phyloP scores from a whole-genome alignment of 2,113 vertebrate genomes.

The Diadophis punctatus region DNA sequence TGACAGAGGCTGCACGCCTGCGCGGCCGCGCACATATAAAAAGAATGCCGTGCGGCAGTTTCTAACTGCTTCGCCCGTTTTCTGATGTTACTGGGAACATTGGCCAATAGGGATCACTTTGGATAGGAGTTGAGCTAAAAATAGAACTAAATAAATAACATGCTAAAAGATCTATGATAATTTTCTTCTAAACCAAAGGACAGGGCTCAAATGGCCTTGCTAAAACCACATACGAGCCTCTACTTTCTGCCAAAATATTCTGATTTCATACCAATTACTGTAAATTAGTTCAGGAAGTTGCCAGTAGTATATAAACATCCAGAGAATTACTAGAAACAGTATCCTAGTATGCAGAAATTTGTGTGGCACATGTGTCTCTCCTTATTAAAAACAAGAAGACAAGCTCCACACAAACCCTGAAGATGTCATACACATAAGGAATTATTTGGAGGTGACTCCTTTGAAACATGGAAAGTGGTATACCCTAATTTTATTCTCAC shows the following conservation, averaged over 20 bases:
- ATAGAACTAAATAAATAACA: not conserved
- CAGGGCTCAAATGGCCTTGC: not conserved
- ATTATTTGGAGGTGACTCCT: not conserved
- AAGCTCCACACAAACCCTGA: not conserved
- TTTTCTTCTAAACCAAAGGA: not conserved
- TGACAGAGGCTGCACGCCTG: no score
- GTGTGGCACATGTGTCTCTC: not conserved
- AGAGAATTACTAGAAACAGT: not conserved
- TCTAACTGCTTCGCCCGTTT: no score
- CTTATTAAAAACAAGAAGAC: not conserved
- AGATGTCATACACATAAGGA: not conserved
- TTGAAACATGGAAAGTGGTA: not conserved
- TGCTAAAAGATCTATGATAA: not conserved
- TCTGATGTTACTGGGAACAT: no score
- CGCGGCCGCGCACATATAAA: no score
- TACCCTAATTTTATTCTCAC: not conserved
- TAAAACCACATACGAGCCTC: not conserved
- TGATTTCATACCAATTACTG: not conserved
- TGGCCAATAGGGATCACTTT: not conserved
- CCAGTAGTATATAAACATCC: not conserved
- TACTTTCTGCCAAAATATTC: not conserved
- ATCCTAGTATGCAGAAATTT: not conserved
- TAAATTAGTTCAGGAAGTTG: not conserved
- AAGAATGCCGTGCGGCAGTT: no score
- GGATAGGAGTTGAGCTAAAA: not conserved